Base-by-base conservation (phyloP, 1,140 invertebrate species). In the Drosophila teissieri region DNA sequence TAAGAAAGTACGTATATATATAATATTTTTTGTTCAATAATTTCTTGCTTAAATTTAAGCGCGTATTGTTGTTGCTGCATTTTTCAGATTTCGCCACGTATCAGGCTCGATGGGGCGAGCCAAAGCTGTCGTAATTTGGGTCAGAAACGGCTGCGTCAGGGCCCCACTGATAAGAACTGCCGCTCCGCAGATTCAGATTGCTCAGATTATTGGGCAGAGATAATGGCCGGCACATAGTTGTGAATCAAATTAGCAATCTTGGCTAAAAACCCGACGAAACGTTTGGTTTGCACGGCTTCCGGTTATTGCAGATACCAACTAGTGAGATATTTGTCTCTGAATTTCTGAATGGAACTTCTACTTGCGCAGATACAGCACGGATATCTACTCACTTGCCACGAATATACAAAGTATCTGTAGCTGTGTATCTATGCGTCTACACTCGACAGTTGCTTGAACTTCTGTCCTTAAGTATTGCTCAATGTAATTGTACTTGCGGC, bases 361-460 rank as follows among this genome's bases (percentile, higher is more conserved):
- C 19, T 37, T 39, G 8, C 14, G 17, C 27, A 39, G 45, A 39
- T 49, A 76, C 39, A 2, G 14, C 27, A 7, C 11, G 24, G 12
- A 39, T 52, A 31, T 36, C 6, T 31, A 31, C 8, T 31, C 27
- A 17, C 11, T 15, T 54, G 5, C 67, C 6, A 19, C 17, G 17
- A 19, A 24, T 14, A 37, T 1, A n/a, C 17, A 14, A 36, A 10
- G 39, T 56, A 10, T 39, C 40, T 58, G 39, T 22, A 55, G 68
- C 36, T 63, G 17, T 46, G 24, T 69, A 70, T 56, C 67, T 68
- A 40, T 72, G 53, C 48, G 45, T 48, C 17, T 45, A 53, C 64
- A 83, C 80, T 86, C 61, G 36, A 62, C 61, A 89, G 84, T 89
- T 89, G 81, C 73, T 89, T 89, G 72, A 86, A 90, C 86, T 77